phyloP scores from a whole-genome alignment of 2,888 invertebrate genomes.

The Calameuta pallipes region DNA sequence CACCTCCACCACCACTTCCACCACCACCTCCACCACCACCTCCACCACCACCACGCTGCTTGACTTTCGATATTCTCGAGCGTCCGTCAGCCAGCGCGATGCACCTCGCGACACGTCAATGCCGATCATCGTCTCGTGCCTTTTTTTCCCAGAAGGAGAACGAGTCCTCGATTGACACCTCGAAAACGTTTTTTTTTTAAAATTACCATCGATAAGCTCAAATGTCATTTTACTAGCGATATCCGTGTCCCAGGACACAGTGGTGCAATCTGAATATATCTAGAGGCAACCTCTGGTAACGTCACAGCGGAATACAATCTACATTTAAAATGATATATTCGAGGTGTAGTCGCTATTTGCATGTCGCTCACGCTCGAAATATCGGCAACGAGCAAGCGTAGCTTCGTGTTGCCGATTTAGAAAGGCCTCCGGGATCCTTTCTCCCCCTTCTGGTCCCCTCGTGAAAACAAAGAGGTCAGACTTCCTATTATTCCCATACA shows the following conservation, averaged over 20 bases:
- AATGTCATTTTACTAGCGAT: not conserved
- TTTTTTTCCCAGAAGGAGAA: not conserved
- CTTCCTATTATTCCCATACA: not conserved
- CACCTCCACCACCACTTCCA: too few relatives aligned
- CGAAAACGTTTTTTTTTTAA: not conserved
- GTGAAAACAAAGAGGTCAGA: not conserved
- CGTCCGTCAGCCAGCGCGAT: not conserved
- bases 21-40: too few relatives aligned
- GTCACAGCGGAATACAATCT: not conserved
- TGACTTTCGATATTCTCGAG: not conserved
- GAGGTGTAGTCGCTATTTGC: not conserved
- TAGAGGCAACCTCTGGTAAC: not conserved
- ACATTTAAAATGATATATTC: not conserved
- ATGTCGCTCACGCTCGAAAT: not conserved
- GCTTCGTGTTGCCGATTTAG: not conserved
- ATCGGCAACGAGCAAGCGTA: not conserved
- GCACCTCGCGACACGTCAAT: not conserved
- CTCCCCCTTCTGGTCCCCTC: not conserved
- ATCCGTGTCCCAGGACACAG: not conserved
- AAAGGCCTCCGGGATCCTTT: not conserved
- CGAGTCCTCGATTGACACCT: not conserved
- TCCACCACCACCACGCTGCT: not conserved
- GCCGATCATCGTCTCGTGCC: not conserved
- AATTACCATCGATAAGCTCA: not conserved
- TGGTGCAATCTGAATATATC: too few relatives aligned